Conservation (phyloP, 1,140 invertebrate genomes). For the Zaprionus kolodkinae region DNA sequence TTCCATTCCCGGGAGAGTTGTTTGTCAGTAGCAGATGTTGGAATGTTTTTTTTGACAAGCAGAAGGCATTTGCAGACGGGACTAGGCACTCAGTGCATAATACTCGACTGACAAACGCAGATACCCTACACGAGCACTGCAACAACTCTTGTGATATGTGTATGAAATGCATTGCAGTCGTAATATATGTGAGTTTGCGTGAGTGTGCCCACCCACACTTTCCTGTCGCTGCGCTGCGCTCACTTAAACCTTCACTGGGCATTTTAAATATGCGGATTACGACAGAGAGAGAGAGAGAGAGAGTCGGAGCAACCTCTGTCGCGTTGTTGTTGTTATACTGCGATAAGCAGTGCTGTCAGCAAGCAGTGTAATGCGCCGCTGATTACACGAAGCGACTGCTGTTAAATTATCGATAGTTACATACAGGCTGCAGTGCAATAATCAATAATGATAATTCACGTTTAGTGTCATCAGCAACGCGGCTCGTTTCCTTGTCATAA, state of each 20-base stretch:
- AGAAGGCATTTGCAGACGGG: too few species aligned
- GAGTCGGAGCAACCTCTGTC: too few species aligned
- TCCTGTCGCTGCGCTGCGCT: slow-evolving; percentile 34
- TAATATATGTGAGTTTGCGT: background rate
- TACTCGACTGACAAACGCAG: background rate
- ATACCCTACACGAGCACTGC: slow-evolving; percentile 5
- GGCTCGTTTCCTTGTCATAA: slow-evolving; percentile 66
- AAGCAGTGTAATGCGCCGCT: slow-evolving; percentile 16
- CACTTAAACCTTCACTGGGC: slow-evolving; percentile 21
- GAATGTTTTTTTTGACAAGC: slow-evolving; percentile 1
- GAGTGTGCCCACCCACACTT: slow-evolving; percentile 54
- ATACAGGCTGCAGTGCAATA: background rate
- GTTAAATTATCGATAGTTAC: slow-evolving; percentile 27
- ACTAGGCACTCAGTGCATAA: too few species aligned
- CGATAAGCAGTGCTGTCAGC: slow-evolving; percentile 29
- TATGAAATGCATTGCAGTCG: slow-evolving; percentile 13
- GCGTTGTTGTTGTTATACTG: too few species aligned
- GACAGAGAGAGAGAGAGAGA: too few species aligned
- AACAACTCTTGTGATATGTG: slow-evolving; percentile 23
- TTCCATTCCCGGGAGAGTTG: background rate
- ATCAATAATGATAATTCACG: background rate
- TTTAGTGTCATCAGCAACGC: slow-evolving; percentile 10
- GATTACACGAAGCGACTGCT: slow-evolving; percentile 9
- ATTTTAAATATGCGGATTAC: too few species aligned
- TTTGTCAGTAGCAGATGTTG: slow-evolving; percentile 1